Percentiles rank a stretch among this genome's conserved stretches.
Conservation (phyloP, 2,888 invertebrate genomes). For the Priocnemis perturbator region DNA sequence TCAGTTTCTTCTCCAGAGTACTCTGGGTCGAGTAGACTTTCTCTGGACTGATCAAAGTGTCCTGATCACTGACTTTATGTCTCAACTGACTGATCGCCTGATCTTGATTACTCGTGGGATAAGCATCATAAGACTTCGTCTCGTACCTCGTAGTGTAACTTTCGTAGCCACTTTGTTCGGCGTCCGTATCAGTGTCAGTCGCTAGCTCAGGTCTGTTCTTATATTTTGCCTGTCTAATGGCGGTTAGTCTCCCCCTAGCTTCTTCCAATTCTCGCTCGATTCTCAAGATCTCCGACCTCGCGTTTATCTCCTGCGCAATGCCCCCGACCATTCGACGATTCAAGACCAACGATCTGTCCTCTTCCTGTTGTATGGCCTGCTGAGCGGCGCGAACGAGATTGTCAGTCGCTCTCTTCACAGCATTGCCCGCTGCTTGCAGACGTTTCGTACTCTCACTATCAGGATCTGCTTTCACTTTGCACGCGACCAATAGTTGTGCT, state of each 20-base stretch:
- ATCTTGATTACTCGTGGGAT: slow-evolving; percentile 52
- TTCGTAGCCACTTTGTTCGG: slow-evolving; percentile 75
- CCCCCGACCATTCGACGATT: slow-evolving; percentile 97
- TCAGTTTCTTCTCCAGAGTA: slow-evolving; percentile 68
- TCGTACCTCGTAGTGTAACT: slow-evolving; percentile 76
- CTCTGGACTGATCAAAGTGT: slow-evolving; percentile 68
- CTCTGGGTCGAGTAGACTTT: slow-evolving; percentile 69
- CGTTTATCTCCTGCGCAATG: slow-evolving; percentile 96
- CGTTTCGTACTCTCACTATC: slow-evolving; percentile 95
- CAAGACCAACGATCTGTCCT: slow-evolving; percentile 92
- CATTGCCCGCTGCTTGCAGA: slow-evolving; percentile 94
- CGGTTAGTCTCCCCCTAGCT: slow-evolving; percentile 92
- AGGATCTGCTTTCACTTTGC: slow-evolving; percentile 98
- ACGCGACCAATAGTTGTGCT: slow-evolving; percentile 97
- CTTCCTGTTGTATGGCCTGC: slow-evolving; percentile 92
- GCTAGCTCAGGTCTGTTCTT: slow-evolving; percentile 81
- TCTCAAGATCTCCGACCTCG: slow-evolving; percentile 91
- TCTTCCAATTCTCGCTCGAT: slow-evolving; percentile 96
- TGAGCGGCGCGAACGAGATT: slow-evolving; percentile 96
- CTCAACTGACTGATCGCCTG: slow-evolving; percentile 57
- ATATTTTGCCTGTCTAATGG: slow-evolving; percentile 95
- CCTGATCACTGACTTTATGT: slow-evolving; percentile 59
- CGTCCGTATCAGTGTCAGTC: slow-evolving; percentile 81
- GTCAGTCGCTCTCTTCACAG: slow-evolving; percentile 98
- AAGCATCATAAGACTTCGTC: slow-evolving; percentile 77